Evolutionary conservation across 2,113 vertebrate species (phyloP).

Genomic region (Vidua chalybeata): DNA sequence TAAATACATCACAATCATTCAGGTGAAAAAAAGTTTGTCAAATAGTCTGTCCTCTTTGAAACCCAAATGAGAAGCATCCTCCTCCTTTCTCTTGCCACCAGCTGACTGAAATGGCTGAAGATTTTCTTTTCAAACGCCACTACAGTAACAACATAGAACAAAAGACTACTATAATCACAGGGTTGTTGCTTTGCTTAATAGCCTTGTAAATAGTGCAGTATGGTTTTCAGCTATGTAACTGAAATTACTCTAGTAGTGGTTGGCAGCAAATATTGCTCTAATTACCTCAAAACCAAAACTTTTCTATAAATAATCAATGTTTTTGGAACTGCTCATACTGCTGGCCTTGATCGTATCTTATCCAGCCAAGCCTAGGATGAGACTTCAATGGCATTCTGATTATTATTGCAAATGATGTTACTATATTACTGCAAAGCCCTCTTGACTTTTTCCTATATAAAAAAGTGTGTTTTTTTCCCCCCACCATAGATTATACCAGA

Average conservation of each 20-base stretch:
- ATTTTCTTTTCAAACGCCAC: not conserved
- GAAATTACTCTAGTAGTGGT: not conserved
- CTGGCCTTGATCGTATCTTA: not conserved
- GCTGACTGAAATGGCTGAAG: not conserved
- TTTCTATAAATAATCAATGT: not conserved
- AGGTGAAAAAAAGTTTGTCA: not conserved
- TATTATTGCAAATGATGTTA: not conserved
- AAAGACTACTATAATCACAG: not conserved
- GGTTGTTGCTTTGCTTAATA: not conserved
- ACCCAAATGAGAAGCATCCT: not conserved
- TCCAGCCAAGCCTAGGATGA: not conserved
- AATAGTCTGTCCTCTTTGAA: not conserved
- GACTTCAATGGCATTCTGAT: not conserved
- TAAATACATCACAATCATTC: not conserved
- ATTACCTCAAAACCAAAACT: not conserved
- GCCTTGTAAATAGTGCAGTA: not conserved
- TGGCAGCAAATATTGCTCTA: not conserved
- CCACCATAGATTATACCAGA: not conserved
- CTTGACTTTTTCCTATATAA: not conserved
- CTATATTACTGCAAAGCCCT: not conserved
- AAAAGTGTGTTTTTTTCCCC: fast-evolving
- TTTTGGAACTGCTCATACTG: not conserved
- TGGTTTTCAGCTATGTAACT: not conserved
- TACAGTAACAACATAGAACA: not conserved
- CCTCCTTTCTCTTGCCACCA: not conserved